phyloP scores from a whole-genome alignment of 2,797 vertebrate genomes.

The Strix occidentalis region DNA sequence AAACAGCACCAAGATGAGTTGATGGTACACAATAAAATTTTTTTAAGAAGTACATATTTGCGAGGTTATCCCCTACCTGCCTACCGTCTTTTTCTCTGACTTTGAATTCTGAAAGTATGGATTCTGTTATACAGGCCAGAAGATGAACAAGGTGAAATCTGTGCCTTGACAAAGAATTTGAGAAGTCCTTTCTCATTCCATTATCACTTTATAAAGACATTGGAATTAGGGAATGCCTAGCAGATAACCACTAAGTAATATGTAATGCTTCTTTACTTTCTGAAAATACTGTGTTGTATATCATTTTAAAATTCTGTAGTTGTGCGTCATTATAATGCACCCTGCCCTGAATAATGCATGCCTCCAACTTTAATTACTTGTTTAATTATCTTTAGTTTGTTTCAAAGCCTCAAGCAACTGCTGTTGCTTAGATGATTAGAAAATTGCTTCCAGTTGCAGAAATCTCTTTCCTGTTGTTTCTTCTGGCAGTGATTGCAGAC shows the following conservation, averaged over 20 bases:
- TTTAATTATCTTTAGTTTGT: slow-evolving; percentile 86
- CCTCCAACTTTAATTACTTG: slow-evolving; percentile 74
- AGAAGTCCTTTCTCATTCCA: not conserved
- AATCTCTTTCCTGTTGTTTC: slow-evolving; percentile 79
- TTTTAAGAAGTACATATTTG: not conserved
- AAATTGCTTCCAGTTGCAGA: slow-evolving; percentile 90
- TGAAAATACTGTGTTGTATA: not conserved
- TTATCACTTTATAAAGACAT: not conserved
- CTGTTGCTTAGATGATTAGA: slow-evolving; percentile 86
- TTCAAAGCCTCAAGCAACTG: slow-evolving; percentile 79
- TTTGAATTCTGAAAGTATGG: not conserved
- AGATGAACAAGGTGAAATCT: slow-evolving; percentile 25
- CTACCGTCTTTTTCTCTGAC: not conserved
- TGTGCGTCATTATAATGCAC: slow-evolving; percentile 6
- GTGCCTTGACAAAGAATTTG: not conserved
- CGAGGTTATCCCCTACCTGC: not conserved
- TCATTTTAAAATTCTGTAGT: slow-evolving; percentile 51
- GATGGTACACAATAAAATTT: not conserved
- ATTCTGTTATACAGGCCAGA: not conserved
- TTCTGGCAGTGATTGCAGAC: slow-evolving; percentile 89
- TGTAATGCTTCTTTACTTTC: not conserved
- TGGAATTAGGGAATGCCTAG: not conserved
- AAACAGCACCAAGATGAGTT: not conserved
- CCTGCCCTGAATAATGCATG: slow-evolving; percentile 45
- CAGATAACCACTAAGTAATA: not conserved